phyloP scores from a whole-genome alignment of 1,140 invertebrate genomes.

The Drosophila lowei region DNA sequence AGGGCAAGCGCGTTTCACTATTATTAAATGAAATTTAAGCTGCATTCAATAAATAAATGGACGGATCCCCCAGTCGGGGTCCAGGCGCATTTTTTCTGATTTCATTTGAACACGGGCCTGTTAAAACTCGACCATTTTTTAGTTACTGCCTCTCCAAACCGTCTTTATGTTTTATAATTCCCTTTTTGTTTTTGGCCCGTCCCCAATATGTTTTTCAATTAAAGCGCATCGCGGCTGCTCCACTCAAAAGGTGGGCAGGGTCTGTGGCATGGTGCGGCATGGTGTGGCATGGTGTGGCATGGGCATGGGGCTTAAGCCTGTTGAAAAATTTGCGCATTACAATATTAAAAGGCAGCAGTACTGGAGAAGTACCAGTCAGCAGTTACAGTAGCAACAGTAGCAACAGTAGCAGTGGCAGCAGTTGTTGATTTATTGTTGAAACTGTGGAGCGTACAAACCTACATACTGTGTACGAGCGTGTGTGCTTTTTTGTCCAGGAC shows the following conservation, averaged over 20 bases:
- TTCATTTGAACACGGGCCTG: conserved; percentile 43
- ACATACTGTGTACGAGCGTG: not conserved
- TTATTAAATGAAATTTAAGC: conserved; percentile 79
- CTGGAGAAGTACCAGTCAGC: conserved; percentile 42
- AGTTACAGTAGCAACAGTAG: conserved; percentile 49
- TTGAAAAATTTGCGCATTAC: conserved; percentile 73
- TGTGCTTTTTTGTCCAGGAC: conserved; percentile 55
- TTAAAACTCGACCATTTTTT: conserved; percentile 50
- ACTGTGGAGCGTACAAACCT: conserved; percentile 49
- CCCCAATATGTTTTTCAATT: conserved; percentile 68
- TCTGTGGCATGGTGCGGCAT: not conserved
- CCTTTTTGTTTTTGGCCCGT: conserved; percentile 17
- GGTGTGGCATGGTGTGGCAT: not conserved
- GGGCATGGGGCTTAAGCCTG: conserved; percentile 31
- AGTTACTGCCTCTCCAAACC: conserved; percentile 47
- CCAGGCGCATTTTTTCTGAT: conserved; percentile 20
- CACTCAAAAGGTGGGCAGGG: conserved; percentile 6
- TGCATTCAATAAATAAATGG: conserved; percentile 68
- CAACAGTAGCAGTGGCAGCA: conserved; percentile 57
- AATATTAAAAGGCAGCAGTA: conserved; percentile 74
- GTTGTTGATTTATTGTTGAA: conserved; percentile 80
- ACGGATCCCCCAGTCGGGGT: conserved; percentile 19
- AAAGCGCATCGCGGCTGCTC: conserved; percentile 31
- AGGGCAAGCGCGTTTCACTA: conserved; percentile 12
- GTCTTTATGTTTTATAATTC: conserved; percentile 43